Conservation (phyloP, 1,140 invertebrate species). For the Cydia amplana region DNA sequence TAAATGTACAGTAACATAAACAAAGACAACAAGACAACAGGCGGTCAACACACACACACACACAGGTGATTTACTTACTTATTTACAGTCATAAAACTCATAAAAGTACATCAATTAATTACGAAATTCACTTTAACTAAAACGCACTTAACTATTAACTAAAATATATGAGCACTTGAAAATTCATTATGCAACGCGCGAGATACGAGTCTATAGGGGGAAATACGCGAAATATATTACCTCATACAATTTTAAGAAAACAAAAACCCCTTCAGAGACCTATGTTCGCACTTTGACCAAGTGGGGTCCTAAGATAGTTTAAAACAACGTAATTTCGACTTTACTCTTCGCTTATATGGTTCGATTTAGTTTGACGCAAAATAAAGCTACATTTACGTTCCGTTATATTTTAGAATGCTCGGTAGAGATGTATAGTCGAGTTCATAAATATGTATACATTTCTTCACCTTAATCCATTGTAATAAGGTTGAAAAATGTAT, state of each 20-base stretch:
- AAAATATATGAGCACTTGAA: background rate
- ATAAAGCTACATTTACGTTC: background rate
- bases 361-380: background rate
- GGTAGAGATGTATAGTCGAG: background rate
- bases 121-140: background rate
- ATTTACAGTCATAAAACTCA: too few relatives aligned
- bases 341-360: background rate
- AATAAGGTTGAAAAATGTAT: too few relatives aligned
- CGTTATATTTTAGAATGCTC: conserved; percentile 5
- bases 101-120: background rate
- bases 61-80: too few relatives aligned
- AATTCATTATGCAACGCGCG: background rate
- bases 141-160: background rate
- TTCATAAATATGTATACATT: too few relatives aligned
- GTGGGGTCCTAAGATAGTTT: background rate
- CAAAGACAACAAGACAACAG: too few relatives aligned
- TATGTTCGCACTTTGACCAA: conserved; percentile 14
- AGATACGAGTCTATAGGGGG: conserved; percentile 51
- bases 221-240: conserved; percentile 58
- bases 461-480: too few relatives aligned
- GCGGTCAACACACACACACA: too few relatives aligned
- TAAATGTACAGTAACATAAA: too few relatives aligned
- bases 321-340: background rate
- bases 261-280: conserved; percentile 39
- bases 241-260: conserved; percentile 53